A percentile compares a stretch with the other conserved stretches of the same genome.
Evolutionary conservation across 2,113 vertebrate species (phyloP).

Genomic region (Oreotragus oreotragus): DNA sequence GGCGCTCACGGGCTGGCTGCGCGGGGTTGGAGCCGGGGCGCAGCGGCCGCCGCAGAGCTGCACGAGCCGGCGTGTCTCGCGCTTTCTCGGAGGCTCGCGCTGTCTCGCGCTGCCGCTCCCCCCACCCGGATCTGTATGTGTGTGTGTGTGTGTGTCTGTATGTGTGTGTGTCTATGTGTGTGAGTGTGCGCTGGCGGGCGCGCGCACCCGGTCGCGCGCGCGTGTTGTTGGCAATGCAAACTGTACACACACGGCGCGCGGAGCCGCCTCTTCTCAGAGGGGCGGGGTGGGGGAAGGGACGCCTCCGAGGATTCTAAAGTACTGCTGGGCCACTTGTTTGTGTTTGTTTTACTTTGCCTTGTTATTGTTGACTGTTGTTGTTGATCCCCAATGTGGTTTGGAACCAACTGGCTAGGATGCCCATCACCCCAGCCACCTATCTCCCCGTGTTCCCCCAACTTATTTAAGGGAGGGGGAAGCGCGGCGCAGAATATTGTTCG

Average conservation of each 20-base stretch:
- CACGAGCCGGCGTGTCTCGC: slow-evolving; percentile 79
- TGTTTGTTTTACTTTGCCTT: slow-evolving; percentile 51
- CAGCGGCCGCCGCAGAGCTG: slow-evolving; percentile 67
- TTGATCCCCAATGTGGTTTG: slow-evolving; percentile 62
- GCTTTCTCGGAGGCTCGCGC: slow-evolving; percentile 79
- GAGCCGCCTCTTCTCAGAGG: slow-evolving; percentile 76
- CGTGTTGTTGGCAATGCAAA: slow-evolving; percentile 76
- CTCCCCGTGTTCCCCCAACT: background rate
- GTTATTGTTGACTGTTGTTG: slow-evolving; percentile 3
- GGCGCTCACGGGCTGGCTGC: slow-evolving; percentile 56
- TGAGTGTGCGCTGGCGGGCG: slow-evolving; percentile 43
- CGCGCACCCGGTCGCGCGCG: slow-evolving; percentile 52
- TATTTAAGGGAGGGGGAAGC: slow-evolving; percentile 72
- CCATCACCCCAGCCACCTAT: background rate
- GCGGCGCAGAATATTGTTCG: slow-evolving; percentile 78
- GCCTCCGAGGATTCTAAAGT: background rate
- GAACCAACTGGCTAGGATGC: slow-evolving; percentile 55
- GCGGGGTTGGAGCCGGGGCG: slow-evolving; percentile 27
- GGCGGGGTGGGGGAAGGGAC: slow-evolving; percentile 57
- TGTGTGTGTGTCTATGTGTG: slow-evolving; percentile 12
- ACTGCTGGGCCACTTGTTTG: slow-evolving; percentile 12
- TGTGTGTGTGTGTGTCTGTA: slow-evolving; percentile 18
- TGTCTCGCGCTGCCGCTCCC: slow-evolving; percentile 70
- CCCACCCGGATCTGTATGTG: slow-evolving; percentile 55
- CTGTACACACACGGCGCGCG: slow-evolving; percentile 67